These are phyloP conservation scores for Chrysemys picta DNA, from an alignment of 2,113 vertebrate genomes.

Conservation along the genomic window DNA sequence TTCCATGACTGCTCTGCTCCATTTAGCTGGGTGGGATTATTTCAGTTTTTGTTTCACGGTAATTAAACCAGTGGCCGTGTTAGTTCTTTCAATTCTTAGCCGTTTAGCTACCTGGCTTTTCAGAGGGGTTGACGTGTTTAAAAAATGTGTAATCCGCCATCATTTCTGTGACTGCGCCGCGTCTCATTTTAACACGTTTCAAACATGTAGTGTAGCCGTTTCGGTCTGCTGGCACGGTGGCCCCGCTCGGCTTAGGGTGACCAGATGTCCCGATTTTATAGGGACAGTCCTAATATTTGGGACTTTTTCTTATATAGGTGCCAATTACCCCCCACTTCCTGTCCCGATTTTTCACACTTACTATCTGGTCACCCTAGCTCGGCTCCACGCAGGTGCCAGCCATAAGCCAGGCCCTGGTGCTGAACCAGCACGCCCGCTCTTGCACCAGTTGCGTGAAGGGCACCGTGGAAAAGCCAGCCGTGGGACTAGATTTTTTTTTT, in stretches of 20 bases:
- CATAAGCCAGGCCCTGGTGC: neutral
- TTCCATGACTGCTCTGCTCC: accelerated
- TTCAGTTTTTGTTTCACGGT: neutral
- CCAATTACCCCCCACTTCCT: no score
- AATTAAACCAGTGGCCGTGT: no score
- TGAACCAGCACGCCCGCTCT: no score
- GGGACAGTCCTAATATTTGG: no score
- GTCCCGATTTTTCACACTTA: no score
- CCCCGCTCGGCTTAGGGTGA: neutral
- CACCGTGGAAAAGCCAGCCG: neutral
- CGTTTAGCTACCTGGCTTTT: neutral
- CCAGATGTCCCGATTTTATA: no score
- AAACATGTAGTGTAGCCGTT: neutral
- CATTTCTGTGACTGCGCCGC: neutral
- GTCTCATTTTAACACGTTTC: neutral
- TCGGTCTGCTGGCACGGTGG: neutral
- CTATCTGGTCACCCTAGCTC: no score
- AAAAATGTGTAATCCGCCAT: neutral
- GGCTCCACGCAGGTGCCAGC: neutral
- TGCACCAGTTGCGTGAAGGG: neutral
- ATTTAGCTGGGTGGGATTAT: neutral
- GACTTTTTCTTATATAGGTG: no score
- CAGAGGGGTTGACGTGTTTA: neutral
- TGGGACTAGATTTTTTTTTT: neutral
- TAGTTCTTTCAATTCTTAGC: neutral